Conservation (phyloP, 35 echinoderm and acorn worm genomes). For the Strongylocentrotus purpuratus region DNA sequence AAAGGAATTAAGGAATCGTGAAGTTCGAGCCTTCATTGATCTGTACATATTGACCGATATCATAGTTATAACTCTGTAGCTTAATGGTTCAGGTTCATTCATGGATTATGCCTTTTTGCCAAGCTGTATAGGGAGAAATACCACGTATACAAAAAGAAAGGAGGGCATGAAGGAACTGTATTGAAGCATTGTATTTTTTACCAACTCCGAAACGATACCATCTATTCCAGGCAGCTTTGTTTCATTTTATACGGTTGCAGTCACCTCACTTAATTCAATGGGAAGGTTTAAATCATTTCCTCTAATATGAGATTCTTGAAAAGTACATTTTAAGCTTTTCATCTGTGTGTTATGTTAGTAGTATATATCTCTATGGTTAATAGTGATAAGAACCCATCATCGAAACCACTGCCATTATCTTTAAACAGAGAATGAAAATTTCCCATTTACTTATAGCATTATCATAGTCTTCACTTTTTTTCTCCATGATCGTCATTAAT, state of each 20-base stretch:
- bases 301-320: not conserved
- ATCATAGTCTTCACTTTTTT: too few relatives aligned
- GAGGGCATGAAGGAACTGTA: not conserved
- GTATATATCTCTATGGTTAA: too few relatives aligned
- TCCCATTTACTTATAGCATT: too few relatives aligned
- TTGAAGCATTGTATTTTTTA: not conserved
- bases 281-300: not conserved
- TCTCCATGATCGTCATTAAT: too few relatives aligned
- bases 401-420: too few relatives aligned
- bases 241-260: not conserved
- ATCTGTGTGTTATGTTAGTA: not conserved
- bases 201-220: not conserved
- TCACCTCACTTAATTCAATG: too few relatives aligned
- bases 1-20: too few relatives aligned
- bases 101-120: slow-evolving; percentile 27
- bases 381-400: slow-evolving; percentile 33
- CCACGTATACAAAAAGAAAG: not conserved
- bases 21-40: too few relatives aligned
- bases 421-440: too few relatives aligned
- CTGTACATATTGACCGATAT: not conserved
- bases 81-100: slow-evolving; percentile 7
- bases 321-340: not conserved
- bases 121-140: not conserved
- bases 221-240: not conserved
- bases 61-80: not conserved